Evolutionary conservation across 2,797 vertebrate genomes (phyloP).

Genomic region (Lindbergichthys nudifrons): DNA sequence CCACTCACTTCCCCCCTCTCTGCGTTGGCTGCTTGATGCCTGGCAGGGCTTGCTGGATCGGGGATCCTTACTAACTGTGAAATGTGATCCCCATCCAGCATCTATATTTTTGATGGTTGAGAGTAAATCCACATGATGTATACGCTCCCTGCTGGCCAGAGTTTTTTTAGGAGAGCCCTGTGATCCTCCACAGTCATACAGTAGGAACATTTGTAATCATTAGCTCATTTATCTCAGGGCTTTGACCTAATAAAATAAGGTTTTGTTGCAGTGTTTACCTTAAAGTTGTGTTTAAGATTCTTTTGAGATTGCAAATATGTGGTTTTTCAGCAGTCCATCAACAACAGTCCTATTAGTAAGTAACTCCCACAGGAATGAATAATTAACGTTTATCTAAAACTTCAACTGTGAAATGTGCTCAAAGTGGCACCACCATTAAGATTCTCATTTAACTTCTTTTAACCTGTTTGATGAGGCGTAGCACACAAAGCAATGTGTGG

Average conservation of each 20-base stretch:
- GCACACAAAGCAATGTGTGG: conserved; percentile 4
- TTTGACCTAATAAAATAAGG: background rate
- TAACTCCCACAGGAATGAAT: background rate
- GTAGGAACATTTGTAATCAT: conserved; percentile 8
- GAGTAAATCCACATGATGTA: conserved; percentile 80
- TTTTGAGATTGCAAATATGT: background rate
- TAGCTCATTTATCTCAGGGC: background rate
- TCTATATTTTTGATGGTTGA: conserved; percentile 76
- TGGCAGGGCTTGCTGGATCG: conserved; percentile 3
- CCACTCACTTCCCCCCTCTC: conserved; percentile 55
- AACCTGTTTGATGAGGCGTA: background rate
- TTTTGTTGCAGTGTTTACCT: background rate
- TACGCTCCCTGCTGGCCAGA: conserved; percentile 33
- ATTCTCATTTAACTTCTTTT: conserved; percentile 1
- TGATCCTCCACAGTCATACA: conserved; percentile 22
- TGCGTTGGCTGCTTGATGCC: conserved; percentile 18
- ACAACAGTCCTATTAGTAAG: background rate
- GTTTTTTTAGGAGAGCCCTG: conserved; percentile 32
- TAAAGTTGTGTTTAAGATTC: background rate
- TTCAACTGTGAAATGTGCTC: background rate
- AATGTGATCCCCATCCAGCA: conserved; percentile 68
- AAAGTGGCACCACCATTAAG: background rate
- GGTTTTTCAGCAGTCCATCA: conserved; percentile 1
- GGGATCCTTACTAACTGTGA: conserved; percentile 67
- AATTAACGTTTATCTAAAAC: background rate